phyloP scores from a whole-genome alignment of 2,113 vertebrate species.

The Sander vitreus region DNA sequence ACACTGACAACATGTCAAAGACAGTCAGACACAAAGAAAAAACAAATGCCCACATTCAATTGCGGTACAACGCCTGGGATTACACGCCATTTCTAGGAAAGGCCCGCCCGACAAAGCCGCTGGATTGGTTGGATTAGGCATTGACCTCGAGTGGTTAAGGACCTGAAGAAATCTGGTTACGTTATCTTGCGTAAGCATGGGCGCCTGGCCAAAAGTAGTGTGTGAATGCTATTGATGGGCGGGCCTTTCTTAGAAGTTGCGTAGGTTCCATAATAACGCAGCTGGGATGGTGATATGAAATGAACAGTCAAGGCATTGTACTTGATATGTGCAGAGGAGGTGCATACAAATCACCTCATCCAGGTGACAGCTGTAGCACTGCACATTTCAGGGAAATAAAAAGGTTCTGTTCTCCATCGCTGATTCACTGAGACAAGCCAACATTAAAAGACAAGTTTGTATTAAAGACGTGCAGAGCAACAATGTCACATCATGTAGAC shows the following conservation, averaged over 20 bases:
- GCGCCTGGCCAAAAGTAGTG: too few relatives aligned
- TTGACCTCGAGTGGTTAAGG: too few relatives aligned
- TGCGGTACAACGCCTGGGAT: conserved; percentile 38
- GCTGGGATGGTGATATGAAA: conserved; percentile 58
- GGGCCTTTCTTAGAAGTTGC: too few relatives aligned
- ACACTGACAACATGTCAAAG: conserved; percentile 72
- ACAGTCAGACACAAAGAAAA: conserved; percentile 66
- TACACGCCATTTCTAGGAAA: too few relatives aligned
- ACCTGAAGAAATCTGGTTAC: too few relatives aligned
- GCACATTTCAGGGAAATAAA: conserved; percentile 54
- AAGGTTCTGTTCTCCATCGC: conserved; percentile 26
- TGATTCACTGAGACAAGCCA: conserved; percentile 54
- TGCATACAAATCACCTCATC: conserved; percentile 68
- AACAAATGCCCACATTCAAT: conserved; percentile 60
- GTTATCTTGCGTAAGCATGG: too few relatives aligned
- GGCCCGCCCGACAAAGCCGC: too few relatives aligned
- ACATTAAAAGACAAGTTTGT: conserved; percentile 40
- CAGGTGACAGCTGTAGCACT: conserved; percentile 60
- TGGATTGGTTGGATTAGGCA: too few relatives aligned
- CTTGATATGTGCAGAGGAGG: conserved; percentile 40
- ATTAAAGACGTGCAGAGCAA: conserved; percentile 55
- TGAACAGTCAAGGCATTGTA: conserved; percentile 56
- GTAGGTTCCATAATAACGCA: too few relatives aligned
- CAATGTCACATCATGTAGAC: conserved; percentile 60
- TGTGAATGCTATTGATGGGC: too few relatives aligned